Conservation (phyloP, 1,140 invertebrate genomes). For the Planococcus citri region DNA sequence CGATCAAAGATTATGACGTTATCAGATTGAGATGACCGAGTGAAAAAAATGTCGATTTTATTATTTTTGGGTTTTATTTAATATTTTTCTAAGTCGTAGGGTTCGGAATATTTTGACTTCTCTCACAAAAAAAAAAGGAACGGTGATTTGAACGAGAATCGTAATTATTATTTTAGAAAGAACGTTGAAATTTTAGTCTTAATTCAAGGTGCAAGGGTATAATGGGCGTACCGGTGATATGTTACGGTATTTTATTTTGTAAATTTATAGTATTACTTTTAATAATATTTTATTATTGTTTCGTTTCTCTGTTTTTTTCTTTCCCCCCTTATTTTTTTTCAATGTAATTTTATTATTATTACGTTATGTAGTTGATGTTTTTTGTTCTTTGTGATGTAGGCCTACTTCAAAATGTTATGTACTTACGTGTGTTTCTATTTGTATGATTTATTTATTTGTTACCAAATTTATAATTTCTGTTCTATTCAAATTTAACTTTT, state of each 20-base stretch:
- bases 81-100: too few relatives aligned
- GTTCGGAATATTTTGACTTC: too few relatives aligned
- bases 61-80: too few relatives aligned
- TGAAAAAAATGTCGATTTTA: too few relatives aligned
- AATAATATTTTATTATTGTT: neutral
- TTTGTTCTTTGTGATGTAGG: neutral
- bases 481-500: neutral
- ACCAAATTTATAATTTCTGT: constrained; percentile 3
- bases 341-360: too few relatives aligned
- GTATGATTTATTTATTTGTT: constrained; percentile 8
- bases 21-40: too few relatives aligned
- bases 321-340: too few relatives aligned
- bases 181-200: too few relatives aligned
- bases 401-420: neutral
- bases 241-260: neutral
- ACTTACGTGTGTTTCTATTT: neutral
- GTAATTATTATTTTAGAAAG: too few relatives aligned
- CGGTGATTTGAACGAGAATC: too few relatives aligned
- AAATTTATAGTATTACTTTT: neutral
- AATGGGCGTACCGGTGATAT: neutral
- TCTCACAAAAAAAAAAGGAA: too few relatives aligned
- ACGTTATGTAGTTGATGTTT: neutral
- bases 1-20: too few relatives aligned
- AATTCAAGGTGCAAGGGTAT: neutral
- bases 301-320: neutral